Base-by-base conservation (phyloP, 2,797 vertebrate species). In the Acestrorhynchus altus region DNA sequence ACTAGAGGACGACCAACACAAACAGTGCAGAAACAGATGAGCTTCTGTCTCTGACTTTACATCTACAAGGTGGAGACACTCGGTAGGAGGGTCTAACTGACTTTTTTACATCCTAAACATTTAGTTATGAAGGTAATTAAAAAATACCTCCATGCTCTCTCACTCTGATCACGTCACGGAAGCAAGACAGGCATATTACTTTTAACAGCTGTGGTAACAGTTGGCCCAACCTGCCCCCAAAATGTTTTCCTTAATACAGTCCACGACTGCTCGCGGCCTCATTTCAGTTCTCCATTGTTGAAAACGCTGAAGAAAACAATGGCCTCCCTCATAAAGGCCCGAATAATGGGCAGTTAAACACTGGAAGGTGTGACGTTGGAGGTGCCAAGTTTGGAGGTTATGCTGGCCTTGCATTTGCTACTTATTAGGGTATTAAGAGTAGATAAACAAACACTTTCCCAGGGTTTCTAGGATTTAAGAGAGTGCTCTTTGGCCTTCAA, bases 361-460 rank as follows among this genome's bases (percentile, higher is more conserved):
- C 42, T 74, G 71, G 69, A 74, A 77, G 74, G 26, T 63, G 40
- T 42, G 66, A 67, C 60, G 65, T 22, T 35, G 40, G 8, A 7
- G 47, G 20, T 59, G 65, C 71, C 65, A 70, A 64, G 54, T 42
- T 18, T 20, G 2, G 47, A 69, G 61, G 74, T 39, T 72, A 52
- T 26, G 60, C 69, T 85, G 84, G 42, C 47, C 77, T 82, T 85
- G 82, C 82, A 79, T 61, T 81, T 76, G 80, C 82, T 67, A 65
- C 87, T 89, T 90, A 85, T 90, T 78, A 84, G 72, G 75, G 83
- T 74, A 77, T 74, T 16, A 2, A 84, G 87, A 90, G 87, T 85
- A 83, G 86, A 85, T 83, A 86, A 90, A 90, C 87, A 89, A 90
- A 91, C 84, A 85, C 84, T 90, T 92, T 92, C 88, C 86, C 88